Conservation (phyloP, 2,888 invertebrate species). For the Panopea generosa region DNA sequence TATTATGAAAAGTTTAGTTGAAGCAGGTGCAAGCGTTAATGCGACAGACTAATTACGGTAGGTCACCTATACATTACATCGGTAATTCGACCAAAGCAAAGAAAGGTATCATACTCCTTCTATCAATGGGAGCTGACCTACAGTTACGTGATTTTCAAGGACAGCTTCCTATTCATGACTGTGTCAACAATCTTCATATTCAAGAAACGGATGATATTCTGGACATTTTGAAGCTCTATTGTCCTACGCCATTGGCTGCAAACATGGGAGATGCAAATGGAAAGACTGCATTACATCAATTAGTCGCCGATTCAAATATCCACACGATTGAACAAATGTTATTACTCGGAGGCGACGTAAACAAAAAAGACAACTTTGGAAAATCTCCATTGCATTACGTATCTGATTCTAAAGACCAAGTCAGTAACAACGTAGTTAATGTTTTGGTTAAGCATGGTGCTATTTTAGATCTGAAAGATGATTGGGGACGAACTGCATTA, state of each 20-base stretch:
- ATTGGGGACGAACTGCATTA: constrained; percentile 21
- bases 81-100: too few species aligned
- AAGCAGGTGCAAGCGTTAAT: too few species aligned
- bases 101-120: background rate
- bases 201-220: background rate
- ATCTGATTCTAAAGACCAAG: background rate
- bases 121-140: constrained; percentile 13
- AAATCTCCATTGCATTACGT: constrained; percentile 10
- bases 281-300: background rate
- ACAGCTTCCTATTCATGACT: constrained; percentile 20
- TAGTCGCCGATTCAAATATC: background rate
- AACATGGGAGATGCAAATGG: constrained; percentile 5
- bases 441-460: constrained; percentile 9
- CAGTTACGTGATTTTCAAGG: constrained; percentile 4
- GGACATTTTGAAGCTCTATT: background rate
- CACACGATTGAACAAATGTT: background rate
- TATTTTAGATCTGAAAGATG: constrained; percentile 9
- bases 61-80: too few species aligned
- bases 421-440: background rate
- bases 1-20: too few species aligned
- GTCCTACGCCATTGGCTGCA: background rate
- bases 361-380: background rate
- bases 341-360: constrained; percentile 1
- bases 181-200: background rate
- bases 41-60: too few species aligned